Evolutionary conservation across 2,888 invertebrate species (phyloP).

Genomic region (Cephus runcator): DNA sequence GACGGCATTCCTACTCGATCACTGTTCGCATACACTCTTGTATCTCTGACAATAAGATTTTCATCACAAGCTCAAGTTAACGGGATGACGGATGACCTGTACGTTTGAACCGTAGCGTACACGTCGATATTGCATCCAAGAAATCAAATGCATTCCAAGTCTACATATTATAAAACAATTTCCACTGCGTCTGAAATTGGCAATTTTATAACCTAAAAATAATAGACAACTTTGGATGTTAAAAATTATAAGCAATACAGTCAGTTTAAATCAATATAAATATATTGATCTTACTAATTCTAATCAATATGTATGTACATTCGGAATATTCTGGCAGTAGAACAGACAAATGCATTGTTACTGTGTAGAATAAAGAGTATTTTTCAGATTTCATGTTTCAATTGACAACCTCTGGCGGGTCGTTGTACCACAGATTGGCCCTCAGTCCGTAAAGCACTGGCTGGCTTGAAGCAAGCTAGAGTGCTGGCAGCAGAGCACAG

Average conservation of each 20-base stretch:
- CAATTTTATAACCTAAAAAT: neutral
- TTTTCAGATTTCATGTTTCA: neutral
- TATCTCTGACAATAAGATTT: neutral
- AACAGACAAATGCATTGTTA: neutral
- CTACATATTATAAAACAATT: neutral
- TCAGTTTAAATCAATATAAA: neutral
- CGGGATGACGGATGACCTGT: neutral
- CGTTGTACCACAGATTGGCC: neutral
- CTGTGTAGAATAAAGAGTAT: neutral
- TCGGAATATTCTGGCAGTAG: neutral
- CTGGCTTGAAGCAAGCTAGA: neutral
- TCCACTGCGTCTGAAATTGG: neutral
- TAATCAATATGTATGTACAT: neutral
- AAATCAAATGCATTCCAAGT: neutral
- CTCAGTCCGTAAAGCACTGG: neutral
- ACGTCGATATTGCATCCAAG: neutral
- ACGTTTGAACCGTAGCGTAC: neutral
- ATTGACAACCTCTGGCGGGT: neutral
- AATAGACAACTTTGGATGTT: neutral
- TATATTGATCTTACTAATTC: neutral
- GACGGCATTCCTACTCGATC: constrained; percentile 31
- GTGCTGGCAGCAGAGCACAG: neutral
- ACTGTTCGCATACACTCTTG: constrained; percentile 12
- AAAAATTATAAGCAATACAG: neutral
- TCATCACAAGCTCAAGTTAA: neutral